Base-by-base conservation (phyloP, 2,113 vertebrate species). In the Corydoras maculifer region DNA sequence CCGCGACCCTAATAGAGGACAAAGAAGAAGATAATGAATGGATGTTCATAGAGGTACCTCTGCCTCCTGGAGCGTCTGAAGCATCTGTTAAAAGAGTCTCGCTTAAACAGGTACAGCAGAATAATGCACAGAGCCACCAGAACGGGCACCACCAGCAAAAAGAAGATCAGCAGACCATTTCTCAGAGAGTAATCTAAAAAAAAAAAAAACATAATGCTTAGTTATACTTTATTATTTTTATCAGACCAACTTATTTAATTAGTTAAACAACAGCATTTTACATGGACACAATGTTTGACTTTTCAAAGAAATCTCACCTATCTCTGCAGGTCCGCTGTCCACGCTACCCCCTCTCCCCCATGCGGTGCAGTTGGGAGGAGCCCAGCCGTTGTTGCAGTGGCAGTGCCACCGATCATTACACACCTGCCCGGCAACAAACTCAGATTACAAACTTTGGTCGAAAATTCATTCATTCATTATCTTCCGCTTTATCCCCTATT, bases 131-230 rank as follows among this genome's bases (percentile, higher is more conserved):
- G 13, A 18, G 83, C 1, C 3, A 87, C 74, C 74, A 84, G 43
- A 5, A 90, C 0, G 31, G 93, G 93, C 53, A 94, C 51, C 77
- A 94, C 89, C 30, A 94, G 75, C 74, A 96, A 68, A 84, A 95
- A 95, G 81, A 94, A 94, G 79, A 95, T 87, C 62, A 96, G 78
- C 65, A 96, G 87, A 7, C 93, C 93, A 1, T 96, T 82, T 70
- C 90, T 87, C 77, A 94, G 88, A 32, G 93, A 93, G 69, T 92
- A 82, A 70, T 95, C 93, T 96, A 77, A 3, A 53, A 32, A 51
- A 15, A 77, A 3, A 53, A 32, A 51, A 15, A 8, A 32, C 25
- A 15, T 4, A 12, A 2, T 12, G 13, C 9, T n/a, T 15, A 49
- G 4, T 12, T 25, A 11, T n/a, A 63, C 61, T 4, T 6, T 43